phyloP scores from a whole-genome alignment of 2,888 invertebrate species.

The Hartigia nigra region DNA sequence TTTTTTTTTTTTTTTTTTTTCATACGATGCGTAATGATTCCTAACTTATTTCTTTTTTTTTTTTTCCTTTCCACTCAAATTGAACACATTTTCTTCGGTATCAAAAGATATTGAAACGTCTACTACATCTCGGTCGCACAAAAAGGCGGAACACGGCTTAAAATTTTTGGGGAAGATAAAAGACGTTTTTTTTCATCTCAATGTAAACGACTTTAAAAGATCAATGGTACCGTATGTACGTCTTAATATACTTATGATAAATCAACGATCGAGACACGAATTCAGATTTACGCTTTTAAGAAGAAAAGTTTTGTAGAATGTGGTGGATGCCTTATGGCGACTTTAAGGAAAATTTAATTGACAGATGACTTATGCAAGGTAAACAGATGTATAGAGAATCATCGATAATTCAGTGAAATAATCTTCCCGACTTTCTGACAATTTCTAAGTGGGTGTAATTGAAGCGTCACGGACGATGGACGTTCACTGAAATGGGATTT shows the following conservation, averaged over 20 bases:
- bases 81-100: background rate
- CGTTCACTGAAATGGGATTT: background rate
- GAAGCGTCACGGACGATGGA: background rate
- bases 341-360: background rate
- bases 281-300: background rate
- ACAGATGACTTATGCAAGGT: background rate
- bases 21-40: background rate
- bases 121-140: background rate
- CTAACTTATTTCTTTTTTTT: background rate
- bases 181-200: background rate
- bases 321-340: background rate
- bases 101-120: background rate
- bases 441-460: background rate
- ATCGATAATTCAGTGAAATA: background rate
- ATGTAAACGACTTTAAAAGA: background rate
- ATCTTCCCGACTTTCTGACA: background rate
- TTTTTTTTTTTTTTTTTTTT: background rate
- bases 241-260: background rate
- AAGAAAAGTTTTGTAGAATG: background rate
- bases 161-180: background rate
- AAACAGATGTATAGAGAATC: background rate
- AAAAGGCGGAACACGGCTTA: background rate
- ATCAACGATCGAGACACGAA: background rate
- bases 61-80: background rate
- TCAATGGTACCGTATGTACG: background rate